These are phyloP conservation scores for Stomorhina lunata DNA, from an alignment of 2,888 invertebrate genomes.

Conservation along the genomic window DNA sequence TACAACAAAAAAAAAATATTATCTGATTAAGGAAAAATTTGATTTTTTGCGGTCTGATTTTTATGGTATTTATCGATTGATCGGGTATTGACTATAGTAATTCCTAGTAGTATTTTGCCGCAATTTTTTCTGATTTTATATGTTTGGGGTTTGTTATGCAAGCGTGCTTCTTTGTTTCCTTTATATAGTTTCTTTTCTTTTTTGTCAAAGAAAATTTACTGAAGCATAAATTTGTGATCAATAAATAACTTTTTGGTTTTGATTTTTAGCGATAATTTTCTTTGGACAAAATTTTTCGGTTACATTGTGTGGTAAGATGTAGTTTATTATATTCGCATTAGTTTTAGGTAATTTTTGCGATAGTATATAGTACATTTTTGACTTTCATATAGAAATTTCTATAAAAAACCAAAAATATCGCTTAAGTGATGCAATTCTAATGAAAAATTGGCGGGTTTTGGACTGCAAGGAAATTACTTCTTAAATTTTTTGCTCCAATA, in stretches of 20 bases:
- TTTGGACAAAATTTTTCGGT: neutral
- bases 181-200: neutral
- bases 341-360: neutral
- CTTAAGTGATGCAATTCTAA: no score
- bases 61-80: neutral
- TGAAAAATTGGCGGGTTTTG: no score
- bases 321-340: neutral
- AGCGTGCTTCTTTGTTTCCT: conserved; percentile 7
- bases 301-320: neutral
- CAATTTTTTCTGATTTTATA: conserved; percentile 19
- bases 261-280: conserved; percentile 14
- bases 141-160: conserved; percentile 1
- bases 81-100: conserved; percentile 26
- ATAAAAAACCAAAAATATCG: no score
- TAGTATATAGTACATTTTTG: neutral
- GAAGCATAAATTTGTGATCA: conserved; percentile 21
- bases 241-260: neutral
- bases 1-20: conserved; percentile 47
- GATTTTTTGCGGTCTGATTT: conserved; percentile 62
- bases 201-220: conserved; percentile 20
- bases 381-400: no score
- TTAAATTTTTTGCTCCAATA: no score
- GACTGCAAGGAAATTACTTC: no score
- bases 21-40: conserved; percentile 60
- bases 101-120: conserved; percentile 30